Conservation (phyloP, 2,888 invertebrate species). For the Epinotia brunnichana region DNA sequence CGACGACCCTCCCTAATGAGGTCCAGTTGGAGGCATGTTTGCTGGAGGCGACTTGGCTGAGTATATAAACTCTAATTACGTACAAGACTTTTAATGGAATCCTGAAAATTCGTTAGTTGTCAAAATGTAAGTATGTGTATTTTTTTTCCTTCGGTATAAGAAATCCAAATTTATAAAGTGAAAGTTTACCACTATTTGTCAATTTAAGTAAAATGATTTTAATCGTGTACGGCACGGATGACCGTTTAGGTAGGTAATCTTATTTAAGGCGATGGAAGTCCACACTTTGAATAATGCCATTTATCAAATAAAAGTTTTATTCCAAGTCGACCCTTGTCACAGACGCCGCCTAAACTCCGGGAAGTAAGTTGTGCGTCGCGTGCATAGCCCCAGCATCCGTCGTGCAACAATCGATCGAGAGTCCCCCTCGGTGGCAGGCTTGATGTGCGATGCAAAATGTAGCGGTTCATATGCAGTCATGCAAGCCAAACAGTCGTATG, state of each 20-base stretch:
- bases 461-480: conserved; percentile 2
- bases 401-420: conserved; percentile 29
- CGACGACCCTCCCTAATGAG: conserved; percentile 35
- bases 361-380: conserved; percentile 21
- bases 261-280: not conserved
- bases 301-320: conserved; percentile 10
- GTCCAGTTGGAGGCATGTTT: conserved; percentile 32
- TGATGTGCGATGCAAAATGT: conserved; percentile 29
- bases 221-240: too few relatives aligned
- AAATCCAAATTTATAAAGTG: too few relatives aligned
- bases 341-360: conserved; percentile 5
- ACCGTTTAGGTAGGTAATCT: not conserved
- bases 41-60: conserved; percentile 37
- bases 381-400: conserved; percentile 33
- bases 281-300: not conserved
- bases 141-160: too few relatives aligned
- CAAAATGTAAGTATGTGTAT: too few relatives aligned
- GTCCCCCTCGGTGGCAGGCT: conserved; percentile 25
- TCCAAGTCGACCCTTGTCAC: not conserved
- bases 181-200: too few relatives aligned
- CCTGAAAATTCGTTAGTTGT: conserved; percentile 7
- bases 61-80: conserved; percentile 33
- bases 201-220: too few relatives aligned
- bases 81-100: conserved; percentile 26
- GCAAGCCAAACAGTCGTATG: conserved; percentile 3